Percentiles rank a stretch among this genome's conserved stretches.
Conservation (phyloP, 2,113 vertebrate genomes). For the Recurvirostra avosetta region DNA sequence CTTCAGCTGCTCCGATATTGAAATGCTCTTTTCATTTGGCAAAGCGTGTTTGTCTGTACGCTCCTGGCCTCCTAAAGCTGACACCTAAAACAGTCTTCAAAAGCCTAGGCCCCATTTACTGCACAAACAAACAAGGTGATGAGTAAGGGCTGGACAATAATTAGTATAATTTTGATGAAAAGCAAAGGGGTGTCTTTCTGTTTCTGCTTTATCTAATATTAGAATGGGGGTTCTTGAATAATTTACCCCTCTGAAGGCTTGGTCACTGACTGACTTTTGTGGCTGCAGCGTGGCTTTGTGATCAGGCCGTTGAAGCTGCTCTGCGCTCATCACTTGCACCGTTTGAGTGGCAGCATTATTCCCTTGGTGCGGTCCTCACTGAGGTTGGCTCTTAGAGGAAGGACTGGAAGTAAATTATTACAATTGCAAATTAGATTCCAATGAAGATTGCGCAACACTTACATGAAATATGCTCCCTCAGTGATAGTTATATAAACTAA, state of each 20-base stretch:
- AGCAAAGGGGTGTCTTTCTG: background rate
- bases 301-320: background rate
- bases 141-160: background rate
- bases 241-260: background rate
- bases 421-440: slow-evolving; percentile 11
- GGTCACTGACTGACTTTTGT: background rate
- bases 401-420: background rate
- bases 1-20: background rate
- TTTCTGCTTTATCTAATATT: background rate
- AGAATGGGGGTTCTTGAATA: background rate
- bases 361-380: background rate
- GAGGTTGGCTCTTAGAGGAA: background rate
- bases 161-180: background rate
- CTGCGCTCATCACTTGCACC: background rate
- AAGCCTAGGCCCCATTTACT: background rate
- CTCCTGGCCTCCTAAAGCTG: background rate
- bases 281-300: background rate
- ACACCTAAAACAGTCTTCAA: background rate
- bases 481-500: background rate
- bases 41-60: background rate
- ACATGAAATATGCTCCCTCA: background rate
- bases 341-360: background rate
- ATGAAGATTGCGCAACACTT: background rate
- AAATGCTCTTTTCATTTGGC: background rate
- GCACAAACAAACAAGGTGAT: background rate